Evolutionary conservation across 2,113 vertebrate genomes (phyloP).

Genomic region (Anthoscopus minutus): DNA sequence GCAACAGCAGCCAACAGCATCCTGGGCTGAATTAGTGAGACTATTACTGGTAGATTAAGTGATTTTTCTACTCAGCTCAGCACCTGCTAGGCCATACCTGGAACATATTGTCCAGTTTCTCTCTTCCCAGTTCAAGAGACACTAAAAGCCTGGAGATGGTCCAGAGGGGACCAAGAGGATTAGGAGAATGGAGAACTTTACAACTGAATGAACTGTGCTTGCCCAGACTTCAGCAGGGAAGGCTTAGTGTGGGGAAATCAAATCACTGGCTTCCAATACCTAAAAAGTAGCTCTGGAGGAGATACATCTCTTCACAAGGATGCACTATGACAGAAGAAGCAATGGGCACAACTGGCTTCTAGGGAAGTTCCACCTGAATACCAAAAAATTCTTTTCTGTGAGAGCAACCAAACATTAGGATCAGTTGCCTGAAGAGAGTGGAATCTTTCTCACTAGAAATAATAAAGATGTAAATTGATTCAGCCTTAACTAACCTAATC

Average conservation of each 20-base stretch:
- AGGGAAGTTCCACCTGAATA: neutral
- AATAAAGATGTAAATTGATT: neutral
- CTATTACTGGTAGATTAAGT: neutral
- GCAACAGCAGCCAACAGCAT: neutral
- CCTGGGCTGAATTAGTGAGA: neutral
- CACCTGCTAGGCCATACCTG: neutral
- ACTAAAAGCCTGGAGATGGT: neutral
- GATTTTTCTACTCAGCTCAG: neutral
- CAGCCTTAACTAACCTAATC: neutral
- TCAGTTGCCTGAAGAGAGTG: neutral
- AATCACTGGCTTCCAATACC: neutral
- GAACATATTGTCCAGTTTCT: neutral
- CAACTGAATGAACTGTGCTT: neutral
- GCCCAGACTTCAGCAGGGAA: neutral
- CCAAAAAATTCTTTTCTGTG: neutral
- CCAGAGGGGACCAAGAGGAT: neutral
- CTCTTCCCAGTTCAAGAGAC: neutral
- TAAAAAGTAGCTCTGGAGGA: neutral
- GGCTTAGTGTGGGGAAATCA: neutral
- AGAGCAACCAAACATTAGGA: neutral
- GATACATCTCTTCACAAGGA: neutral
- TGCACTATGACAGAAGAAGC: neutral
- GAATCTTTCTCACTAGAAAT: neutral
- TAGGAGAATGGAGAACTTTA: neutral
- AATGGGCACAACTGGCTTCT: neutral